Conservation (phyloP, 2,888 invertebrate species). For the Pollenia griseotomentosa region DNA sequence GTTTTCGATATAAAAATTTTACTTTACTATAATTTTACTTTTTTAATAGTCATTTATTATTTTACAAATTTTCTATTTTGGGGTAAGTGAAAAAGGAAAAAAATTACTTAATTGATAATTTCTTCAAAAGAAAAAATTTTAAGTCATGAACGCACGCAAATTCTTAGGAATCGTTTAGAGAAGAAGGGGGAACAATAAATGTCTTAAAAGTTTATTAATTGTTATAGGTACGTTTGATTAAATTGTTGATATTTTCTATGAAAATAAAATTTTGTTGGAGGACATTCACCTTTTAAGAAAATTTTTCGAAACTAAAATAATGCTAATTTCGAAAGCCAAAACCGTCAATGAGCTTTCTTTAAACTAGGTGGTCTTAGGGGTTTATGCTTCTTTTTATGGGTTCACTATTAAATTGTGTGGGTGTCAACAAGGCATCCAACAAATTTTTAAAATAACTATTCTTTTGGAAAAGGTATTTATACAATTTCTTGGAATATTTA, state of each 20-base stretch:
- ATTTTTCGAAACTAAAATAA: too few species aligned
- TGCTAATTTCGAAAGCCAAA: too few species aligned
- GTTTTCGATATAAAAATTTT: constrained; percentile 18
- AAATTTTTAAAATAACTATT: too few species aligned
- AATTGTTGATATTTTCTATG: constrained; percentile 6
- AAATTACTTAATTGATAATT: constrained; percentile 5
- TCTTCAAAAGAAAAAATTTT: not conserved
- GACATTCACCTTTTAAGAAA: not conserved
- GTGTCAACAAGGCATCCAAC: too few species aligned
- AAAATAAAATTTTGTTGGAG: not conserved
- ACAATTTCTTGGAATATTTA: not conserved
- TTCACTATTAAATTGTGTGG: too few species aligned
- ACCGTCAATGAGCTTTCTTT: too few species aligned
- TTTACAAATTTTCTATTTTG: not conserved
- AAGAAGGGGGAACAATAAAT: not conserved
- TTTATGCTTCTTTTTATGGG: too few species aligned
- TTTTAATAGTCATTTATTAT: constrained; percentile 43
- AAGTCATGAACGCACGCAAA: constrained; percentile 19
- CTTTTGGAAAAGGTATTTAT: too few species aligned
- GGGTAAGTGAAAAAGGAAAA: constrained; percentile 9
- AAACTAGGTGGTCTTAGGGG: too few species aligned
- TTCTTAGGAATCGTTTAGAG: constrained; percentile 10
- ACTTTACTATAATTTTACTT: not conserved
- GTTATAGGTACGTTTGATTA: not conserved
- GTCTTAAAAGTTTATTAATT: constrained; percentile 35